Evolutionary conservation across 2,113 vertebrate species (phyloP), one percentile per base, ranked within the genome.

Genomic region (Donacobius atricapilla): DNA sequence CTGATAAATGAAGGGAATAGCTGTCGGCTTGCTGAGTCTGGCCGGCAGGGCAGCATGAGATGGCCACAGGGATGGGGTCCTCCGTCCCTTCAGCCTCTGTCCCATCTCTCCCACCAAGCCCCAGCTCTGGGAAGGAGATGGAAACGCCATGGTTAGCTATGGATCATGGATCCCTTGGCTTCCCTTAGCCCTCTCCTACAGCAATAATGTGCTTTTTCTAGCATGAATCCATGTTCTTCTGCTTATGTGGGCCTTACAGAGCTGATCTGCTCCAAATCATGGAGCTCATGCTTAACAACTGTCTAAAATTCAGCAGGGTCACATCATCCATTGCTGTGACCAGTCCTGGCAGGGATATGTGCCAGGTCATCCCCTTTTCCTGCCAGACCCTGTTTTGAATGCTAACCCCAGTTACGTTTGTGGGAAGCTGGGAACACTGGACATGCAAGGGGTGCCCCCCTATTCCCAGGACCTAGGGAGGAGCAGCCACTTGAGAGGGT

Each of bases 321-420:
- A 50, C 20, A 11, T 10, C 8, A 48, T 54, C 42, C 65, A 30
- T 15, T 0, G 0, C 1, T 44, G 30, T 60, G 63, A 60, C 13
- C 33, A 57, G n/a, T 35, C 42, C 42, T 81, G 61, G n/a, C 25
- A 2, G 2, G 24, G 24, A 23, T 25, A 22, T 61, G 19, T 7
- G 5, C 45, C 63, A 72, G 35, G 15, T 15, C n/a, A n/a, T 13
- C 57, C 31, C 14, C 6, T 84, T 75, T 68, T 44, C 31, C 39
- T 85, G 14, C 15, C 70, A 76, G 65, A 37, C 18, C 30, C 3
- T 35, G 57, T 65, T 66, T 33, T 24, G 9, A 47, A 3, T 44
- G 40, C 40, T 86, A 31, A 60, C 24, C 47, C 15, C 3, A 1
- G 11, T 73, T 35, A 48, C 0, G 2, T 64, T 63, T 79, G 21